Conservation (phyloP, 2,113 vertebrate species). For the Oriolus oriolus region DNA sequence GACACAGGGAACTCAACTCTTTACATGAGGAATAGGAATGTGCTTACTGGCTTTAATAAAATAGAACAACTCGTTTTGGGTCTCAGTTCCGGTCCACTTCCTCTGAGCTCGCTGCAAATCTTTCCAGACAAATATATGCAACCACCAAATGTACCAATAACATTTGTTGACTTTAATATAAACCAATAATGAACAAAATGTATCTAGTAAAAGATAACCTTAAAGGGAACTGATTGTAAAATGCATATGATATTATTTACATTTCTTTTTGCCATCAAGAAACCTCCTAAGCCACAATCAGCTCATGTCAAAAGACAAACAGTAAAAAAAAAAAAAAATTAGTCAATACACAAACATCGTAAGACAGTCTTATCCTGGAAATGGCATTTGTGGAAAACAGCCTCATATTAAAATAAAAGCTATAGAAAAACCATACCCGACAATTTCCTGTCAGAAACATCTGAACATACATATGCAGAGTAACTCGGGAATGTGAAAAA, state of each 20-base stretch:
- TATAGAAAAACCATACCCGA: slow-evolving; percentile 42
- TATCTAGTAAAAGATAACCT: slow-evolving; percentile 61
- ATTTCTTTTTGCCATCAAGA: slow-evolving; percentile 65
- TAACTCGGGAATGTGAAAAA: slow-evolving; percentile 27
- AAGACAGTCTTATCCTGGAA: slow-evolving; percentile 54
- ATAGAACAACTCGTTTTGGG: slow-evolving; percentile 27
- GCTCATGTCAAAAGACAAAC: slow-evolving; percentile 60
- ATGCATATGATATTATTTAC: slow-evolving; percentile 71
- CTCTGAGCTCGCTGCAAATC: slow-evolving; percentile 41
- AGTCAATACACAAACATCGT: slow-evolving; percentile 29
- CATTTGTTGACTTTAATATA: slow-evolving; percentile 63
- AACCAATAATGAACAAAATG: slow-evolving; percentile 61
- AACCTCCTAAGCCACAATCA: slow-evolving; percentile 69
- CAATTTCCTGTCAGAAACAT: slow-evolving; percentile 34
- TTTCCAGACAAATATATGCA: slow-evolving; percentile 60
- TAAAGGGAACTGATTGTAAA: slow-evolving; percentile 66
- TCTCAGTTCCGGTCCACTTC: slow-evolving; percentile 18
- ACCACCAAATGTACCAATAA: slow-evolving; percentile 59
- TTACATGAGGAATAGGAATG: background rate
- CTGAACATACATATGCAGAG: slow-evolving; percentile 39
- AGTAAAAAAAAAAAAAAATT: background rate
- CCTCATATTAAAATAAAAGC: slow-evolving; percentile 37
- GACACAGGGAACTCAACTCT: slow-evolving; percentile 2
- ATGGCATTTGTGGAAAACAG: slow-evolving; percentile 61
- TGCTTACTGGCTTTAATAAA: slow-evolving; percentile 44